phyloP scores from a whole-genome alignment of 30 jellyfish, hydroid and myxozoan genomes.

The Aurelia sp. region DNA sequence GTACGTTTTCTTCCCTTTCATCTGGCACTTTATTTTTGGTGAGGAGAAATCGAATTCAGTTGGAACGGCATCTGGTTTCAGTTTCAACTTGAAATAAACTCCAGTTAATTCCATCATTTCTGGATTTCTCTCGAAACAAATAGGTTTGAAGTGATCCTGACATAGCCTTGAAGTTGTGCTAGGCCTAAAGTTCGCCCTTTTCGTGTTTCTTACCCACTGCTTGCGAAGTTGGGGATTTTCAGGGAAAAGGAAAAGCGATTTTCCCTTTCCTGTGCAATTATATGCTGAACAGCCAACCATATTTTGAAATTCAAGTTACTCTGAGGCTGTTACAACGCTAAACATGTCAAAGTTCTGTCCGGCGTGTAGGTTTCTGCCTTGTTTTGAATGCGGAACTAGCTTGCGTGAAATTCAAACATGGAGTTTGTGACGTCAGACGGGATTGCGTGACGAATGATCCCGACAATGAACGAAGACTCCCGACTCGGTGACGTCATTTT shows the following conservation, averaged over 20 bases:
- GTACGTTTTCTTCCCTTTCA: constrained; percentile 10
- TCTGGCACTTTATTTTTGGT: constrained; percentile 23
- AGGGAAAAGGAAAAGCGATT: constrained; percentile 30
- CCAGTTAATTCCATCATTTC: constrained; percentile 41
- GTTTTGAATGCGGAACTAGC: no score
- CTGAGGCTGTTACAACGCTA: no score
- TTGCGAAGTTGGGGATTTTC: constrained; percentile 9
- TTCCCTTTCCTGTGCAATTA: constrained; percentile 40
- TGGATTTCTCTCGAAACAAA: constrained; percentile 27
- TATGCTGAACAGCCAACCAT: constrained; percentile 36
- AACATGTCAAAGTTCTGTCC: no score
- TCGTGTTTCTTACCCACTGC: constrained; percentile 26
- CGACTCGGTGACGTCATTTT: no score
- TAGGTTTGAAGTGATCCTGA: constrained; percentile 19
- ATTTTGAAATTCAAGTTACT: neutral
- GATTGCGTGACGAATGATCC: no score
- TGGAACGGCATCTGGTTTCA: constrained; percentile 38
- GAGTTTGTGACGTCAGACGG: no score
- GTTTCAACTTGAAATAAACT: constrained; percentile 7
- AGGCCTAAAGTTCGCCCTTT: constrained; percentile 18
- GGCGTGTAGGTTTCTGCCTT: no score
- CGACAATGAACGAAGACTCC: no score
- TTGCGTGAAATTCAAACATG: no score
- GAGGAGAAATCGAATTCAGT: constrained; percentile 41
- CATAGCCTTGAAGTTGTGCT: constrained; percentile 2